Evolutionary conservation across 2,888 invertebrate species (phyloP).

Genomic region (Campaea margaritaria): DNA sequence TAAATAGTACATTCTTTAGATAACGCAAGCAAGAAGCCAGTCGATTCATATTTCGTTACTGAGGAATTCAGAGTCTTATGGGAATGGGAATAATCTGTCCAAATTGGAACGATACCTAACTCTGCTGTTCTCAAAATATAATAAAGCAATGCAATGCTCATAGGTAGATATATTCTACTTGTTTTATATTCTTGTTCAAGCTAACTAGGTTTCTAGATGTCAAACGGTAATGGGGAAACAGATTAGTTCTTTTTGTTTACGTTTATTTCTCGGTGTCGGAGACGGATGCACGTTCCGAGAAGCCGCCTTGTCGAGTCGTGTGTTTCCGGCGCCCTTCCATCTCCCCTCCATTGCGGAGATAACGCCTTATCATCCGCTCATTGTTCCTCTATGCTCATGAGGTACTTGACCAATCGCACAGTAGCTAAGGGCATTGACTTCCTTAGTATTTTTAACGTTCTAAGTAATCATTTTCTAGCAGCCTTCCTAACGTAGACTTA

Average conservation of each 20-base stretch:
- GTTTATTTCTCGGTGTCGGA: slow-evolving; percentile 51
- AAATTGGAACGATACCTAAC: no score
- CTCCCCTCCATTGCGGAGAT: slow-evolving; percentile 64
- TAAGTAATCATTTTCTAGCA: slow-evolving; percentile 25
- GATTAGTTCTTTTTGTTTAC: slow-evolving; percentile 35
- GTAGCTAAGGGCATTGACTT: slow-evolving; percentile 72
- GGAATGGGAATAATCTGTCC: no score
- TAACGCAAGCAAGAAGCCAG: slow-evolving; percentile 13
- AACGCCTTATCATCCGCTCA: slow-evolving; percentile 83
- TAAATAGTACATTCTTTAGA: slow-evolving; percentile 38
- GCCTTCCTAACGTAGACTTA: slow-evolving; percentile 9
- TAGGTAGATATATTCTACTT: no score
- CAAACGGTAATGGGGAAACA: slow-evolving; percentile 37
- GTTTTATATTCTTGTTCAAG: not conserved
- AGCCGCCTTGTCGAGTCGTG: slow-evolving; percentile 65
- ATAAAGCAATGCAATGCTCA: no score
- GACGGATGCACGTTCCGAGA: slow-evolving; percentile 66
- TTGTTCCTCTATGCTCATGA: slow-evolving; percentile 77
- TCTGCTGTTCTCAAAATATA: no score
- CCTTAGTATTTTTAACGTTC: slow-evolving; percentile 59
- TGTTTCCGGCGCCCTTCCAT: slow-evolving; percentile 69
- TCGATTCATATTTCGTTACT: slow-evolving; percentile 10
- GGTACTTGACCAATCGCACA: slow-evolving; percentile 65
- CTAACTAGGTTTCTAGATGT: not conserved
- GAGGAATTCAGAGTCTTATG: no score